Evolutionary conservation across 2,888 invertebrate species (phyloP).

Genomic region (Strigamia maritima): DNA sequence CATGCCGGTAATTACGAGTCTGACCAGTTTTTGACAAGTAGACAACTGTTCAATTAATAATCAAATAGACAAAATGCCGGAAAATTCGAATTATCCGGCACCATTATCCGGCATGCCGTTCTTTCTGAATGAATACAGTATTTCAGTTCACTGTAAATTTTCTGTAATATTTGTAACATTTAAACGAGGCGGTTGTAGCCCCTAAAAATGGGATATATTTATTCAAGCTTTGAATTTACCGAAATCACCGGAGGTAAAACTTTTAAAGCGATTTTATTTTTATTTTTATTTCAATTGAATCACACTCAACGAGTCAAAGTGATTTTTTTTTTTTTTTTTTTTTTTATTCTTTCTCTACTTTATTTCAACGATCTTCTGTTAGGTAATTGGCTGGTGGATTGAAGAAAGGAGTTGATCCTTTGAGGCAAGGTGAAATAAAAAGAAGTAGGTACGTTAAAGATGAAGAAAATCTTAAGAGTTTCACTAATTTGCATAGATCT

Average conservation of each 20-base stretch:
- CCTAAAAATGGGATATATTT: too few species aligned
- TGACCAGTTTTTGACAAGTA: too few species aligned
- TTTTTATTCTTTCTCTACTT: not conserved
- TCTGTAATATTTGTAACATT: too few species aligned
- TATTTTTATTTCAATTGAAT: not conserved
- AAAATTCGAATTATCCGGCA: too few species aligned
- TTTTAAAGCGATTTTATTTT: not conserved
- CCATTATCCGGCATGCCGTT: too few species aligned
- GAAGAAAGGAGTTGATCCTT: not conserved
- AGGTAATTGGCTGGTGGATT: slow-evolving; percentile 11
- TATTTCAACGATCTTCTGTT: not conserved
- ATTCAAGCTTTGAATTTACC: not conserved
- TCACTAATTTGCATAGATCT: slow-evolving; percentile 7
- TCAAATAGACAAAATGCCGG: too few species aligned
- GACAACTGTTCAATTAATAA: too few species aligned
- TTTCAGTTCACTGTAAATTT: too few species aligned
- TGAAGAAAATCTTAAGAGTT: not conserved
- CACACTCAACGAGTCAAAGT: not conserved
- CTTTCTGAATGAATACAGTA: too few species aligned
- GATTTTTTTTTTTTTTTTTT: not conserved
- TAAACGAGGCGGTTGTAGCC: too few species aligned
- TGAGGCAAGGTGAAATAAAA: not conserved
- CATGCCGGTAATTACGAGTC: too few species aligned
- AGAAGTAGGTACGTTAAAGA: not conserved
- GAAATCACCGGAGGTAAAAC: not conserved